Evolutionary conservation across 1,140 invertebrate genomes (phyloP).

Genomic region (Dinoponera quadriceps): DNA sequence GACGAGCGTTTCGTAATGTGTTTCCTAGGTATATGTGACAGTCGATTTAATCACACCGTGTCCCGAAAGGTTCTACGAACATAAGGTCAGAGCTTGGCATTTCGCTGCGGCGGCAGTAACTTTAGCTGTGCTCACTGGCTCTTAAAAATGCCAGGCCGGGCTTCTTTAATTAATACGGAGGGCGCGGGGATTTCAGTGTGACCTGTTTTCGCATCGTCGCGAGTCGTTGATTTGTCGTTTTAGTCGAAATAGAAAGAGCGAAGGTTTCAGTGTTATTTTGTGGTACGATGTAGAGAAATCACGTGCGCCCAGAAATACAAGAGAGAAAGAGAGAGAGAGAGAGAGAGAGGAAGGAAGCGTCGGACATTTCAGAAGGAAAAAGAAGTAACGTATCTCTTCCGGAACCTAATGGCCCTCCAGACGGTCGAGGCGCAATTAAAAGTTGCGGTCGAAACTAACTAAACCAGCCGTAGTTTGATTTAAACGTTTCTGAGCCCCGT

Average conservation of each 20-base stretch:
- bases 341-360: constrained; percentile 43
- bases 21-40: constrained; percentile 32
- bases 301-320: too few species aligned
- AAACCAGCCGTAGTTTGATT: constrained; percentile 82
- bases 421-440: constrained; percentile 83
- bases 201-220: background rate
- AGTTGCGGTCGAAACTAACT: constrained; percentile 83
- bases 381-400: constrained; percentile 76
- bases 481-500: constrained; percentile 77
- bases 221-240: too few species aligned
- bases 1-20: constrained; percentile 4
- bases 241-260: too few species aligned
- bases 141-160: constrained; percentile 77
- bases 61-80: constrained; percentile 73
- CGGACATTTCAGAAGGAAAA: constrained; percentile 66
- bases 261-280: too few species aligned
- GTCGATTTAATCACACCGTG: constrained; percentile 78
- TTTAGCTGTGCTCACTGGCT: constrained; percentile 73
- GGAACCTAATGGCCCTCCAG: constrained; percentile 81
- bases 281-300: too few species aligned
- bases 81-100: constrained; percentile 81
- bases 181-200: constrained; percentile 15
- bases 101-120: constrained; percentile 64
- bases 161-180: constrained; percentile 76
- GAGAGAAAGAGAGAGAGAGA: too few species aligned